A percentile compares a stretch with the other conserved stretches of the same genome.
Evolutionary conservation across 2,888 invertebrate species (phyloP).

Genomic region (Epirrhoe alternata): DNA sequence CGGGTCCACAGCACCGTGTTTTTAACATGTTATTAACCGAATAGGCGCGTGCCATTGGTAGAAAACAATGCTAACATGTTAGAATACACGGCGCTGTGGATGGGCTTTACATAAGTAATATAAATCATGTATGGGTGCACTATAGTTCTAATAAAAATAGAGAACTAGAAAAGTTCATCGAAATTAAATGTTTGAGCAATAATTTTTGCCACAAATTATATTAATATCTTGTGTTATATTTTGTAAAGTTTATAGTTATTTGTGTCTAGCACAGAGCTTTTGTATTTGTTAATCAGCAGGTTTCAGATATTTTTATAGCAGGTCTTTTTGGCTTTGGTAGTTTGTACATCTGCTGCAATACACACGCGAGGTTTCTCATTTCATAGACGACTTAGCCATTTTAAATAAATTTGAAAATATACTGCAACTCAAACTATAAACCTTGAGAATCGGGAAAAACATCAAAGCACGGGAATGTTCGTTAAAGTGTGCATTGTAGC

Average conservation of each 20-base stretch:
- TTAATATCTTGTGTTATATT: conserved; percentile 19
- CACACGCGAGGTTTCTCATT: too few relatives aligned
- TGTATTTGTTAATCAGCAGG: conserved; percentile 20
- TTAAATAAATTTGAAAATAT: too few relatives aligned
- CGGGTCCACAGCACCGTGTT: too few relatives aligned
- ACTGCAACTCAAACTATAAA: too few relatives aligned
- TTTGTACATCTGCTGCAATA: background rate
- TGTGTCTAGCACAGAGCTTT: conserved; percentile 32
- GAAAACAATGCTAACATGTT: too few relatives aligned
- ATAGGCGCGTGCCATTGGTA: too few relatives aligned
- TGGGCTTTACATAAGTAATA: background rate
- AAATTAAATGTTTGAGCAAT: background rate
- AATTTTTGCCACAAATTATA: conserved; percentile 17
- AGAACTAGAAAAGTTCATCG: background rate
- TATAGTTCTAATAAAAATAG: background rate
- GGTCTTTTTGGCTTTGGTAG: conserved; percentile 8
- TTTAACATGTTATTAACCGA: too few relatives aligned
- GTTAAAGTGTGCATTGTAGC: background rate
- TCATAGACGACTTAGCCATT: too few relatives aligned
- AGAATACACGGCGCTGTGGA: too few relatives aligned
- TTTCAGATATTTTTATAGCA: conserved; percentile 21
- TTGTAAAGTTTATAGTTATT: conserved; percentile 26
- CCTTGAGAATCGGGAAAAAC: too few relatives aligned
- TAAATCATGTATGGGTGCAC: background rate
- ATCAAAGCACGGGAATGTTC: too few relatives aligned